phyloP scores from a whole-genome alignment of 2,797 vertebrate genomes.

The Macroramphosus scolopax region DNA sequence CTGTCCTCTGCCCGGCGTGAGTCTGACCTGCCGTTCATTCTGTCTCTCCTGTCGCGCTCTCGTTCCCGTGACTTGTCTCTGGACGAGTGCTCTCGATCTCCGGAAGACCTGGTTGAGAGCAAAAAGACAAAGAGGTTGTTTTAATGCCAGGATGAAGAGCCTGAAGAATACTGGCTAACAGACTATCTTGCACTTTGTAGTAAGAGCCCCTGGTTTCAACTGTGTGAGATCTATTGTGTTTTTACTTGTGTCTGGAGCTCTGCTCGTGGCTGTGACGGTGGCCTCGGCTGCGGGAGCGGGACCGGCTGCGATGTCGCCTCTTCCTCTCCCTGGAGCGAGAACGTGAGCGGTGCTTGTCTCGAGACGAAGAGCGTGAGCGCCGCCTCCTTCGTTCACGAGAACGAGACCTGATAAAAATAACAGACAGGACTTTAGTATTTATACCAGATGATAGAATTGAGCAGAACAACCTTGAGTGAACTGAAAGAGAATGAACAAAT shows the following conservation, averaged over 20 bases:
- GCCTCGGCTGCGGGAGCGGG: slow-evolving; percentile 85
- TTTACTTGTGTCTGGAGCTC: slow-evolving; percentile 88
- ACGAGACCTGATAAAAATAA: slow-evolving; percentile 76
- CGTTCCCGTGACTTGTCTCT: slow-evolving; percentile 81
- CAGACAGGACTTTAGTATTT: background rate
- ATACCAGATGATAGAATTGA: background rate
- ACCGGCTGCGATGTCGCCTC: slow-evolving; percentile 85
- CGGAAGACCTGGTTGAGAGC: slow-evolving; percentile 74
- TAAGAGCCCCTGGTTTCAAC: too few relatives aligned
- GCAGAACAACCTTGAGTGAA: background rate
- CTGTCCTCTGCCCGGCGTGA: slow-evolving; percentile 86
- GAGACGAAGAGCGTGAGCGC: slow-evolving; percentile 75
- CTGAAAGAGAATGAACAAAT: too few relatives aligned
- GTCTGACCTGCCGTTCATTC: slow-evolving; percentile 86
- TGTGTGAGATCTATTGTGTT: background rate
- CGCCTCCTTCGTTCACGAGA: slow-evolving; percentile 86
- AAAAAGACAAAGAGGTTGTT: too few relatives aligned
- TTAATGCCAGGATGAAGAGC: too few relatives aligned
- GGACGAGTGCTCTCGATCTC: slow-evolving; percentile 86
- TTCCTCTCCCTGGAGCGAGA: slow-evolving; percentile 84
- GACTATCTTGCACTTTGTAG: too few relatives aligned
- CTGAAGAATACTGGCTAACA: too few relatives aligned
- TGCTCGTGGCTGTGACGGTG: slow-evolving; percentile 82
- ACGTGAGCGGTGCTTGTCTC: slow-evolving; percentile 74
- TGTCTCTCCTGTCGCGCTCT: slow-evolving; percentile 81